Evolutionary conservation across 2,888 invertebrate genomes (phyloP), one percentile per base, ranked within the genome.

Genomic region (Cyrtodaria siliqua): DNA sequence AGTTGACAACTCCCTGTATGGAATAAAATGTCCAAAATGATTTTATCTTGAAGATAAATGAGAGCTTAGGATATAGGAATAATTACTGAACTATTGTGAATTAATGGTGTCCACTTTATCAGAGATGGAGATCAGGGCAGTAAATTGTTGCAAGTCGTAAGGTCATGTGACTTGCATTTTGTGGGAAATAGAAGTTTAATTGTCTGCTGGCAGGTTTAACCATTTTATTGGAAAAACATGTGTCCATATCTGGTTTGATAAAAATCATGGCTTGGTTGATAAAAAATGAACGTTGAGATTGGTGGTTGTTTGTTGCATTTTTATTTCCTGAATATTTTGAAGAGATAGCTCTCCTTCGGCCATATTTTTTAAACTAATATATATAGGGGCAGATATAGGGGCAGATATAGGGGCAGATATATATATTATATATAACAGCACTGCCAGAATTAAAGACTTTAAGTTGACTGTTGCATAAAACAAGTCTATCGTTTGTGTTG

Each of bases 81-180:
- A 62, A 62, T 62, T 50, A 49, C 47, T 27, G 16, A 23, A 12
- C 20, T 18, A 62, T 62, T 49, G 62, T 49, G 44, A 60, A 47
- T 60, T 33, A 62, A 50, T 50, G 62, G 50, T 62, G 62, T 50
- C 50, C 62, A 52, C n/a, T 62, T 52, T 62, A 62, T 62, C 62
- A 14, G 24, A 23, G 23, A 33, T 24, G 24, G 18, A 33, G 50
- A 62, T 62, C 47, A 62, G 9, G n/a, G 16, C 4, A 12, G 27
- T 12, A 23, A 24, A 44, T 16, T 44, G 44, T 16, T 44, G 44
- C 33, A 33, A 33, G 12, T 33, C 33, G 12, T 33, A 33, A 33
- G 33, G 33, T 33, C 33, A 33, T 33, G 33, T 33, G 33, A 44
- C 20, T 44, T 44, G 49, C 42, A 42, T 44, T 60, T 60, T 60